Evolutionary conservation across 35 echinoderm and acorn worm genomes (phyloP).

Genomic region (Holothuria glaberrima): DNA sequence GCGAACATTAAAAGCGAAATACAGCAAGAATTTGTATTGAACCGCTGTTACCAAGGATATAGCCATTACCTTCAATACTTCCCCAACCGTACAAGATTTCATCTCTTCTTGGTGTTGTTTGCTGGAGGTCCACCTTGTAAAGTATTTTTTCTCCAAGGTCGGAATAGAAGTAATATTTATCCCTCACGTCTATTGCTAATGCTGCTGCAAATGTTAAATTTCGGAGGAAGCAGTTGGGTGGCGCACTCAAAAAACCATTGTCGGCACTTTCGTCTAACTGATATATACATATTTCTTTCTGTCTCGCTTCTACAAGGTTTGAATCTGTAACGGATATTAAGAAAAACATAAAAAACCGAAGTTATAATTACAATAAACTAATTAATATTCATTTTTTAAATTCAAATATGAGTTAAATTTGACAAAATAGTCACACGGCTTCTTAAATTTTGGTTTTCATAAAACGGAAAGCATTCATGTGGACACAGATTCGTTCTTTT

Average conservation of each 20-base stretch:
- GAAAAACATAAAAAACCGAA: neutral
- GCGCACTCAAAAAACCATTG: neutral
- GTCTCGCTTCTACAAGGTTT: constrained; percentile 35
- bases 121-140: constrained; percentile 20
- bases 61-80: constrained; percentile 24
- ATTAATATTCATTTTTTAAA: too few relatives aligned
- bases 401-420: too few relatives aligned
- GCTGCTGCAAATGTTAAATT: constrained; percentile 45
- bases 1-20: too few relatives aligned
- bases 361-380: neutral
- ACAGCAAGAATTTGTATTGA: too few relatives aligned
- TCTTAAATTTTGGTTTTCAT: too few relatives aligned
- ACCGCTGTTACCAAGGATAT: neutral
- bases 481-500: too few relatives aligned
- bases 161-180: constrained; percentile 25
- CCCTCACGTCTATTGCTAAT: constrained; percentile 24
- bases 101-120: neutral
- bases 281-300: constrained; percentile 20
- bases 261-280: neutral
- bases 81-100: constrained; percentile 51
- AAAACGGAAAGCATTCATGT: too few relatives aligned
- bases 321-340: neutral
- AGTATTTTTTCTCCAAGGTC: constrained; percentile 27
- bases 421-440: too few relatives aligned
- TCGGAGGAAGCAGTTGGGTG: constrained; percentile 15